Evolutionary conservation across 2,888 invertebrate genomes (phyloP).

Genomic region (Bombyx huttoni): DNA sequence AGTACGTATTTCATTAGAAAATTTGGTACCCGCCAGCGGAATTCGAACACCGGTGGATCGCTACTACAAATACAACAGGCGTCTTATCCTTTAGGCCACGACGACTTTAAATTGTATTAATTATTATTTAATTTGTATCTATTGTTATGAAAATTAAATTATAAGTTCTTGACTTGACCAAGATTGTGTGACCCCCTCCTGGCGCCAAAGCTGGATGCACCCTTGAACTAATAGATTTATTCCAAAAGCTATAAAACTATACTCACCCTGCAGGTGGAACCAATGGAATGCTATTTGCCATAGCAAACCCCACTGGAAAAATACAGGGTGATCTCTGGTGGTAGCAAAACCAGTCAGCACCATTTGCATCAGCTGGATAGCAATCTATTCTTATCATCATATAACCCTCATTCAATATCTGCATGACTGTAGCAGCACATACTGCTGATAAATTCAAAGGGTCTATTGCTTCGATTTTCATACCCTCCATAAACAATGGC

Average conservation of each 20-base stretch:
- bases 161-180: too few species aligned
- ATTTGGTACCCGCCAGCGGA: too few species aligned
- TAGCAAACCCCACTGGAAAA: conserved; percentile 95
- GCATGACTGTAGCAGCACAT: conserved; percentile 96
- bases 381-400: conserved; percentile 97
- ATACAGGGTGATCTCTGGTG: conserved; percentile 95
- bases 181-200: too few species aligned
- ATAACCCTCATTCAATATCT: conserved; percentile 91
- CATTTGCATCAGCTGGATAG: conserved; percentile 85
- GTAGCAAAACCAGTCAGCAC: conserved; percentile 98
- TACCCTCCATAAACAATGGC: conserved; percentile 82
- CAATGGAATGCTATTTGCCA: conserved; percentile 83
- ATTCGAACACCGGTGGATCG: too few species aligned
- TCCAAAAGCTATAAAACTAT: not conserved
- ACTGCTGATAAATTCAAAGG: conserved; percentile 95
- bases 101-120: too few species aligned
- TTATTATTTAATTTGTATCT: too few species aligned
- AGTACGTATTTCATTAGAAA: too few species aligned
- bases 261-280: conserved; percentile 84
- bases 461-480: conserved; percentile 98
- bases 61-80: too few species aligned
- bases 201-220: too few species aligned
- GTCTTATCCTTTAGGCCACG: too few species aligned
- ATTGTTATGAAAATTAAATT: too few species aligned
- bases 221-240: too few species aligned